Percentiles rank a stretch among this genome's conserved stretches.
Conservation (phyloP, 2,888 invertebrate species). For the Agriopis leucophaearia region DNA sequence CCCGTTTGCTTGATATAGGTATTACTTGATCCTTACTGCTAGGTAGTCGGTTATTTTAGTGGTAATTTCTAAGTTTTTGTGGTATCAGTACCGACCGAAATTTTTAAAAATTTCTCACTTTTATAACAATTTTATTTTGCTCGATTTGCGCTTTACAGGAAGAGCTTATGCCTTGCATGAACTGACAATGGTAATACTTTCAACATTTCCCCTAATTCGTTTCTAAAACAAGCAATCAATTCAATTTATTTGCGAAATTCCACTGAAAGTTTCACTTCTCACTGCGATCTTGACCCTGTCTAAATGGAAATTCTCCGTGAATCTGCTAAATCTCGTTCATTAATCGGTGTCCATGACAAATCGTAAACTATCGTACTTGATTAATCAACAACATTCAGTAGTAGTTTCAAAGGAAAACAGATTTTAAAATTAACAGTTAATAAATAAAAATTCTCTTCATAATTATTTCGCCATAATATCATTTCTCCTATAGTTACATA, state of each 20-base stretch:
- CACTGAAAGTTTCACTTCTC: constrained; percentile 43
- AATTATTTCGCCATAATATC: background rate
- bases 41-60: background rate
- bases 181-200: no score
- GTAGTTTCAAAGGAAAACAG: background rate
- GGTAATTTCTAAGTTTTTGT: background rate
- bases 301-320: constrained; percentile 49
- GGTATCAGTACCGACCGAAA: background rate
- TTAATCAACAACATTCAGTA: constrained; percentile 7
- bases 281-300: constrained; percentile 50
- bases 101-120: background rate
- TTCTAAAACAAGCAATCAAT: constrained; percentile 24
- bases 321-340: constrained; percentile 51
- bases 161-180: no score
- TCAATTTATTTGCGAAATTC: constrained; percentile 38
- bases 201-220: constrained; percentile 23
- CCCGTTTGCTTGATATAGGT: constrained; percentile 37
- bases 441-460: no score
- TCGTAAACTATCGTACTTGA: constrained; percentile 49
- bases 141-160: no score
- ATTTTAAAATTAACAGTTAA: no score
- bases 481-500: constrained; percentile 14
- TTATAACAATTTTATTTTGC: no score
- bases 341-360: constrained; percentile 54
- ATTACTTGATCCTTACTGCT: background rate